Base-by-base conservation (phyloP, 2,797 vertebrate species). In the Cheirogaleus major region DNA sequence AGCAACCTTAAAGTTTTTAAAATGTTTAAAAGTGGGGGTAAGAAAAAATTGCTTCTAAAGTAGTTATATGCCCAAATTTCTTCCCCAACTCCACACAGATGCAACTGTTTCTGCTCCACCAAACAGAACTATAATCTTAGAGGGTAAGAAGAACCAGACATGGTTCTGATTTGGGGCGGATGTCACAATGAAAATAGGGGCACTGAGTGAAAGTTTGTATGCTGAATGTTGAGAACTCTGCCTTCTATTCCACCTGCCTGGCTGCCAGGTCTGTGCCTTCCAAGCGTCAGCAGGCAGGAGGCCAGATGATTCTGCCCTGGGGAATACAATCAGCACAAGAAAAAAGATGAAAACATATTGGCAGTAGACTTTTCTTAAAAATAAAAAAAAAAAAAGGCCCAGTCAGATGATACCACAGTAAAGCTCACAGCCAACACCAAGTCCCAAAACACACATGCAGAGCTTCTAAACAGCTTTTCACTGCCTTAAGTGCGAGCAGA, bases 1-100 rank as follows among this genome's bases (percentile, higher is more conserved):
- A 75, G 30, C 41, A 79, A 18, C n/a, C 25, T 45, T 91, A 57
- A 89, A 48, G 7, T 50, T 55, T 81, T 87, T 9, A 84, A 93
- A 85, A 87, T 82, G 22, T 83, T 45, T 5, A 83, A 93, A 84
- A 59, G 22, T 8, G 4, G 2, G 4, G 15, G 14, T 32, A 48
- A 73, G 38, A 65, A 35, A 89, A 63, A 85, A 81, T 67, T 67
- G 27, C 13, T 88, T 72, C 75, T 84, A 41, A 85, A 90, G 65
- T 4, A 65, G 18, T 50, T 93, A 78, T 85, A 55, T 89, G 0
- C n/a, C 7, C 11, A 84, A 27, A 50, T 35, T 38, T 86, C 73
- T 81, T 48, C 63, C 30, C 7, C 45, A 85, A 7, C 6, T 79
- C 27, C 20, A 32, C 35, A 10, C 45, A 48, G 43, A 55, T 25